Percentiles rank a stretch among this genome's conserved stretches.
phyloP scores from a whole-genome alignment of 2,797 vertebrate species.

The Cephalopachus bancanus region DNA sequence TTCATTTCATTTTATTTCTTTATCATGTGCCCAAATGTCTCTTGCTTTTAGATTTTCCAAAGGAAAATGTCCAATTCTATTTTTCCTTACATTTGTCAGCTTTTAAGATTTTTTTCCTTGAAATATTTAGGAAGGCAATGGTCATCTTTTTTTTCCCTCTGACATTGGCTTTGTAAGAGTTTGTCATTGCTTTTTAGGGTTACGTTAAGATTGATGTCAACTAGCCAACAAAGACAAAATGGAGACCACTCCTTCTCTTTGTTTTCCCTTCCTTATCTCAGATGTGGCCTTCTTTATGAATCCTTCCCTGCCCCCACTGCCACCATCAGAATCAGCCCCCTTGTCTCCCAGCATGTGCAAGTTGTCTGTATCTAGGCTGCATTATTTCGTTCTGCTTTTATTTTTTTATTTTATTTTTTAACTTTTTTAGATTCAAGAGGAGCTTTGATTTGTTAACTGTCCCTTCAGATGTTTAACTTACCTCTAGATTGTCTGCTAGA shows the following conservation, averaged over 20 bases:
- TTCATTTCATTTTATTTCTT: background rate
- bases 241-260: background rate
- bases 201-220: background rate
- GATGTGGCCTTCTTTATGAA: background rate
- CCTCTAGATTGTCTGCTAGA: background rate
- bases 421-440: no score
- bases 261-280: background rate
- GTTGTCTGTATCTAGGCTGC: background rate
- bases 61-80: background rate
- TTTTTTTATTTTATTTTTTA: no score
- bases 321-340: background rate
- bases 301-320: background rate
- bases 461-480: background rate
- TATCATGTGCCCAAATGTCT: background rate
- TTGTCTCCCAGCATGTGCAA: fast-evolving
- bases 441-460: background rate
- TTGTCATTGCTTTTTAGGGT: background rate
- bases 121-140: background rate
- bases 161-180: background rate
- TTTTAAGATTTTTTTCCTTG: background rate
- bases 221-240: background rate
- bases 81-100: background rate
- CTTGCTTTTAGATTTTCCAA: background rate
- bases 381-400: background rate
- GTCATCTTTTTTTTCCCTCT: background rate